Evolutionary conservation across 2,797 vertebrate genomes (phyloP).

Genomic region (Ficedula albicollis): DNA sequence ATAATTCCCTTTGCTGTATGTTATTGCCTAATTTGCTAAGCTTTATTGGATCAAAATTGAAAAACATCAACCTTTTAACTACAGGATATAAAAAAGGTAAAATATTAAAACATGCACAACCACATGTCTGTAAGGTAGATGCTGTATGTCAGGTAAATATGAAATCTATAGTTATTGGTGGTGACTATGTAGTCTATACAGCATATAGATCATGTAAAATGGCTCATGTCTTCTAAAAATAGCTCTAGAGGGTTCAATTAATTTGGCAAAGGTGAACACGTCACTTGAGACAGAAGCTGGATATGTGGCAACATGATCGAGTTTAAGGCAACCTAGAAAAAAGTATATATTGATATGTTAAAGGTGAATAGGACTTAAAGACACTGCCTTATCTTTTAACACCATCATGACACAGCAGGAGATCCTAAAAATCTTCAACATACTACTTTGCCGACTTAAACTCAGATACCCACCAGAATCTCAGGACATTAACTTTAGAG

Average conservation of each 20-base stretch:
- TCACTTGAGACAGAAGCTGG: neutral
- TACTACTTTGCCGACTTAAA: neutral
- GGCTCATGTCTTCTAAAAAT: neutral
- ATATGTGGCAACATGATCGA: neutral
- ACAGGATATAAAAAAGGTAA: neutral
- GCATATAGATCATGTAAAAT: neutral
- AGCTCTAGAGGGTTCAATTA: neutral
- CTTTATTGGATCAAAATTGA: neutral
- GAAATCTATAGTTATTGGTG: neutral
- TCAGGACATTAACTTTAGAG: neutral
- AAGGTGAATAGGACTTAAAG: neutral
- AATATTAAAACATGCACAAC: neutral
- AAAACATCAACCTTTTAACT: neutral
- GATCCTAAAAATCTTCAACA: neutral
- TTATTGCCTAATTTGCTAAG: neutral
- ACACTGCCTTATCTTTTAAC: neutral
- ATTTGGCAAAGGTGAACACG: neutral
- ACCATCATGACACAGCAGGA: neutral
- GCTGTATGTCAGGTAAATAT: neutral
- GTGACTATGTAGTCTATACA: neutral
- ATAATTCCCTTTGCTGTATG: neutral
- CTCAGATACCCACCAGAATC: neutral
- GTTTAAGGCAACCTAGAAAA: neutral
- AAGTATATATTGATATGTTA: neutral
- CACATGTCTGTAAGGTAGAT: neutral